Conservation (phyloP, 2,113 vertebrate species). For the Ciconia stormi region DNA sequence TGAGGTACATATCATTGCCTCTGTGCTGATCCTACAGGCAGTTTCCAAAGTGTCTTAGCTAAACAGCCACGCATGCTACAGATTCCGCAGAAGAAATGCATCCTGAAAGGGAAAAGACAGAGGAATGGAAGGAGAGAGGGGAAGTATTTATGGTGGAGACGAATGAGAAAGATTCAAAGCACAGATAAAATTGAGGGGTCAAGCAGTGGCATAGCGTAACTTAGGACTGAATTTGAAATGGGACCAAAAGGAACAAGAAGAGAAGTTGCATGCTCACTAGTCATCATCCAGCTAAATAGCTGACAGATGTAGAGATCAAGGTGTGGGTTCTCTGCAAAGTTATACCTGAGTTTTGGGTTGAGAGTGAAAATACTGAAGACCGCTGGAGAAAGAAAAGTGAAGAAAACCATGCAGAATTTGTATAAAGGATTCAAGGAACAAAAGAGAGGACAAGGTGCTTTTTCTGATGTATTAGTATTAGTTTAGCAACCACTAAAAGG, state of each 20-base stretch:
- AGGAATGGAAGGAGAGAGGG: neutral
- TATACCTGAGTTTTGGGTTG: neutral
- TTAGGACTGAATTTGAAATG: neutral
- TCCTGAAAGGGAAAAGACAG: neutral
- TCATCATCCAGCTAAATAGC: neutral
- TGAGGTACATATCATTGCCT: neutral
- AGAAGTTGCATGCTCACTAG: neutral
- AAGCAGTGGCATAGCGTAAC: neutral
- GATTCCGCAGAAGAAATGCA: neutral
- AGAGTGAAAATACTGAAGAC: neutral
- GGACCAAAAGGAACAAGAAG: neutral
- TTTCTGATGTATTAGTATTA: neutral
- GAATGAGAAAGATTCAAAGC: neutral
- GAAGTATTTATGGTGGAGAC: neutral
- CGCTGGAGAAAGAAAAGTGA: neutral
- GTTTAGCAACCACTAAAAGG: neutral
- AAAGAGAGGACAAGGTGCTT: neutral
- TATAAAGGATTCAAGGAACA: neutral
- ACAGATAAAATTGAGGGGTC: neutral
- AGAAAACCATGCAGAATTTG: neutral
- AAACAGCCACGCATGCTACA: neutral
- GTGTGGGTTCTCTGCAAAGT: neutral
- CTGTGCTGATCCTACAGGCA: neutral
- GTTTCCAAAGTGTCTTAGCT: neutral
- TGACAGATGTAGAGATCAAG: accelerated